Evolutionary conservation across 1,140 invertebrate genomes (phyloP).

Genomic region (Drosophila watanabei): DNA sequence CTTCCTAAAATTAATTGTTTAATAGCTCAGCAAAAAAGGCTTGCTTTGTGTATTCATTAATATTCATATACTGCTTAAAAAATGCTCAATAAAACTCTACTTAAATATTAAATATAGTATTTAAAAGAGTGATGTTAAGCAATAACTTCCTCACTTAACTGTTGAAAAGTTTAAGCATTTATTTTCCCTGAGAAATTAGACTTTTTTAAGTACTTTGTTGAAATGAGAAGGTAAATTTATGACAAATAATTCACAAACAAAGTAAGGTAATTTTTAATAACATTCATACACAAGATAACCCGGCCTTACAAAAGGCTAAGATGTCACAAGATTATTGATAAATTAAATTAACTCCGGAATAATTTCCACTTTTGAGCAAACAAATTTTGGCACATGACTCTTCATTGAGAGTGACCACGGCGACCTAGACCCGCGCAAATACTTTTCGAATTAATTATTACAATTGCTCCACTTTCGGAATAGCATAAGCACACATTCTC

Average conservation of each 20-base stretch:
- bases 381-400: conserved; percentile 27
- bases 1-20: conserved; percentile 6
- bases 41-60: background rate
- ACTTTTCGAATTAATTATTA: conserved; percentile 32
- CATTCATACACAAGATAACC: no score
- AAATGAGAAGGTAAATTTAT: background rate
- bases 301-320: background rate
- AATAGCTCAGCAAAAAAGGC: background rate
- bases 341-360: conserved; percentile 5
- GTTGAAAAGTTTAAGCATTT: background rate
- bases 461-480: conserved; percentile 42
- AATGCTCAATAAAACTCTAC: background rate
- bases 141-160: background rate
- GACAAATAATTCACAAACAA: background rate
- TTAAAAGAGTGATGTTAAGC: background rate
- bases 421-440: conserved; percentile 32
- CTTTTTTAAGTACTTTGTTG: background rate
- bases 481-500: conserved; percentile 20
- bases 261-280: background rate
- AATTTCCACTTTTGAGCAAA: conserved; percentile 7
- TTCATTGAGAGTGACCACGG: conserved; percentile 22
- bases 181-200: background rate
- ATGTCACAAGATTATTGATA: background rate
- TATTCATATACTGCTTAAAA: background rate
- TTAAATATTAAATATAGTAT: background rate